Evolutionary conservation across 2,797 vertebrate species (phyloP).

Genomic region (Champsocephalus esox): DNA sequence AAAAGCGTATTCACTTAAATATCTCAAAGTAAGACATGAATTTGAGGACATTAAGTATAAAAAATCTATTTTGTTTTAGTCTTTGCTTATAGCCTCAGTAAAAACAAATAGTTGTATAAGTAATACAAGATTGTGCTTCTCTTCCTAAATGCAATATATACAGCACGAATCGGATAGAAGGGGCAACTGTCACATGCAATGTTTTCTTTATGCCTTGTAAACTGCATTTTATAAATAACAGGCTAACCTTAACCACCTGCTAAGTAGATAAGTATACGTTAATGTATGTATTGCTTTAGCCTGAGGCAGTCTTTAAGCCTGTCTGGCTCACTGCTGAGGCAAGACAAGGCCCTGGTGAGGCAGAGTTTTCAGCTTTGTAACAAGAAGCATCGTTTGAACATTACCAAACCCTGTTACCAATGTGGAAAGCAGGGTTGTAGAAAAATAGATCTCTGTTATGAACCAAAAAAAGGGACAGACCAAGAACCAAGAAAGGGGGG

Average conservation of each 20-base stretch:
- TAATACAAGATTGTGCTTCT: neutral
- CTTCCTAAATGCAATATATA: neutral
- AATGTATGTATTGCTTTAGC: constrained; percentile 7
- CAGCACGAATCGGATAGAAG: neutral
- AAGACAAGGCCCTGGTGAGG: neutral
- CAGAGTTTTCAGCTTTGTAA: neutral
- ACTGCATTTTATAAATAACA: neutral
- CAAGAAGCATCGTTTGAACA: constrained; percentile 16
- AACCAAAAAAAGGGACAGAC: constrained; percentile 8
- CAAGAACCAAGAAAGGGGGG: constrained; percentile 3
- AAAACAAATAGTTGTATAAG: too few species aligned
- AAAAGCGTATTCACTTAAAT: too few species aligned
- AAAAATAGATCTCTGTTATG: neutral
- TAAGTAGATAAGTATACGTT: constrained; percentile 14
- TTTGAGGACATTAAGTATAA: neutral
- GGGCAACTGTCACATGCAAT: neutral
- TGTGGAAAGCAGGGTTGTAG: neutral
- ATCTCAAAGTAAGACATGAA: neutral
- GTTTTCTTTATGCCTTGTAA: neutral
- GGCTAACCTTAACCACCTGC: neutral
- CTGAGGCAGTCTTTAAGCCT: constrained; percentile 12
- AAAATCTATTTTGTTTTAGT: neutral
- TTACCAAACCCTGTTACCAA: neutral
- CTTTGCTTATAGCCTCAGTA: neutral
- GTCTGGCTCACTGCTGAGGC: constrained; percentile 2